Evolutionary conservation across 2,888 invertebrate species (phyloP), one percentile per base, ranked within the genome.

Genomic region (Tenthredo livida): DNA sequence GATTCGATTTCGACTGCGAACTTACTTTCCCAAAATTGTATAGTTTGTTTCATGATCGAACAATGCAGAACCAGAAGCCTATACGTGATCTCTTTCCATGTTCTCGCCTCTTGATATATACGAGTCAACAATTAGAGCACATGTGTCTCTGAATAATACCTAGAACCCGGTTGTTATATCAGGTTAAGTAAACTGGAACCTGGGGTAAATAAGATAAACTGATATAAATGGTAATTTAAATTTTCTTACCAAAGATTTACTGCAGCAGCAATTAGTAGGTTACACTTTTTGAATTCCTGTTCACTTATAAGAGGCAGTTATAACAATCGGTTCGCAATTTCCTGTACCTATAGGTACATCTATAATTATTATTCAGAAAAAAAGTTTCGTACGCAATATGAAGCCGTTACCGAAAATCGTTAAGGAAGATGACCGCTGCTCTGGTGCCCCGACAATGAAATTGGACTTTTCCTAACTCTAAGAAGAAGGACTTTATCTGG

Each of bases 151-250:
- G 40, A 25, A 80, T 21, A 61, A 80, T 61, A 37, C 80, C 61
- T 25, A 37, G 40, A 61, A 80, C 80, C 58, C 80, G 61, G 80
- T 61, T 80, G 83, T 67, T 50, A 33, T 70, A 83, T 67, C 83
- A 83, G 83, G 67, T 70, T 83, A 50, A 83, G 50, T 61, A 83
- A 83, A 83, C 83, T 65, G 12, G n/a, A 17, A 43, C 29, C 83
- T 43, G 15, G 47, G 47, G 83, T 80, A 83, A 83, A 83, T 70
- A 83, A 83, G 83, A 83, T 83, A 83, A 83, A 67, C 17, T 29
- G 47, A 43, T 70, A 29, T 70, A 47, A 47, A 67, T 50, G 61
- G 65, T 40, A 65, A 65, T 83, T 83, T 9, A 70, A 67, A 83
- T 25, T 73, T 25, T 43, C 47, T 43, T 25, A 21, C 33, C 40